phyloP scores from a whole-genome alignment of 2,797 vertebrate species.

The Champsocephalus esox region DNA sequence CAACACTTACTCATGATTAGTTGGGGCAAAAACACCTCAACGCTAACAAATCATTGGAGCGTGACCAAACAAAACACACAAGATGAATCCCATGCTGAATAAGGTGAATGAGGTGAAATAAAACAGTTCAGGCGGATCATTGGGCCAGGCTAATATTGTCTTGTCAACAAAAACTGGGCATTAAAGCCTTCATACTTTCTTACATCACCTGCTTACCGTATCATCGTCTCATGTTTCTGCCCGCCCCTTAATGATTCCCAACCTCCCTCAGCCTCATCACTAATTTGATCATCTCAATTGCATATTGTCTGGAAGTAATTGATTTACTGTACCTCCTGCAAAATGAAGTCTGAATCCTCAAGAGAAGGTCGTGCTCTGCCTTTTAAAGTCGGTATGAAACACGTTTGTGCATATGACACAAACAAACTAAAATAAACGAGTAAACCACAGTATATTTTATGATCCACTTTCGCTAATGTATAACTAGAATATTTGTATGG shows the following conservation, averaged over 20 bases:
- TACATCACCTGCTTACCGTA: conserved; percentile 8
- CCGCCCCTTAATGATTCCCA: conserved; percentile 30
- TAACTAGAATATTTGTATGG: conserved; percentile 26
- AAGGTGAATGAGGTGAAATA: background rate
- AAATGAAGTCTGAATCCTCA: conserved; percentile 66
- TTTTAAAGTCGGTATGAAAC: conserved; percentile 28
- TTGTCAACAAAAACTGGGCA: background rate
- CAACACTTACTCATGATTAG: background rate
- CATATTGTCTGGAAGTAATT: conserved; percentile 68
- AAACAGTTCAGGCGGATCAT: conserved; percentile 10
- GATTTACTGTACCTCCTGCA: conserved; percentile 58
- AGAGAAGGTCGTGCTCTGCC: conserved; percentile 45
- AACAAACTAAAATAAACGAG: conserved; percentile 22
- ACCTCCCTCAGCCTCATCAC: conserved; percentile 45
- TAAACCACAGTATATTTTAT: conserved; percentile 12
- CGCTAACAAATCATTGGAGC: background rate
- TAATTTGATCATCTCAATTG: conserved; percentile 71
- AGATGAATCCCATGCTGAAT: background rate
- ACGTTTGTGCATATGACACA: background rate
- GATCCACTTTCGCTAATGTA: conserved; percentile 35
- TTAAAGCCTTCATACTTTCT: conserved; percentile 14
- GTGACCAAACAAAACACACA: background rate
- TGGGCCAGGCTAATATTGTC: background rate
- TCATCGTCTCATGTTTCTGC: conserved; percentile 35
- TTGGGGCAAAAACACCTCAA: background rate